Base-by-base conservation (phyloP, 2,113 vertebrate genomes). In the Nothobranchius kuhntae region DNA sequence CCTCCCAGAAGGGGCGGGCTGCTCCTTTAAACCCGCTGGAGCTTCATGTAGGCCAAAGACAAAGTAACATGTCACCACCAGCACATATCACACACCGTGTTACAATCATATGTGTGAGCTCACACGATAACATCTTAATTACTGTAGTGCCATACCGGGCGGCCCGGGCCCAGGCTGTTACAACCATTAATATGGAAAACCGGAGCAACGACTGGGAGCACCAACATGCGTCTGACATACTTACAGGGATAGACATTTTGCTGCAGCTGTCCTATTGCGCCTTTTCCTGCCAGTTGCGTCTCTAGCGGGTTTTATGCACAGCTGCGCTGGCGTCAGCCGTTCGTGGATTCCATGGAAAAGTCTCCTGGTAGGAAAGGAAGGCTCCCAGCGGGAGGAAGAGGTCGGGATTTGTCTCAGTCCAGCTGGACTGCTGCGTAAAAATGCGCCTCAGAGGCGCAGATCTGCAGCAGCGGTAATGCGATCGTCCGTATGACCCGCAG, bases 221-320 rank as follows among this genome's bases (percentile, higher is more conserved):
- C 30, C 30, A 30, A 30, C 30, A 30, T 30, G 30, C 4, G 30
- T 30, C 30, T 30, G 30, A 13, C 40, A 67, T 77, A 88, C 88
- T 90, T 44, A 90, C 88, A 30, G 88, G 85, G 61, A 90, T 81
- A 78, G 88, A 87, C 88, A 90, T 90, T 4, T 77, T 84, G 73
- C 77, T 52, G 73, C 9, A n/a, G 66, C 45, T 21, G 21, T 21
- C 21, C 21, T 21, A 21, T 21, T 21, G 21, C 70, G 13, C 64
- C 68, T 30, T 68, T 6, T 71, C 24, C 65, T 53, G 52, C 35
- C 64, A 14, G 2, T 7, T 42, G 40, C 40, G 40, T 42, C 40
- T 42, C 40, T 42, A 9, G 30, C 4, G 30, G 30, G 30, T 30
- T 30, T 30, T 30, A 3, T 30, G 30, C 30, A 30, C 30, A 30